phyloP scores from a whole-genome alignment of 1,140 invertebrate genomes.

The Anadara kagoshimensis region DNA sequence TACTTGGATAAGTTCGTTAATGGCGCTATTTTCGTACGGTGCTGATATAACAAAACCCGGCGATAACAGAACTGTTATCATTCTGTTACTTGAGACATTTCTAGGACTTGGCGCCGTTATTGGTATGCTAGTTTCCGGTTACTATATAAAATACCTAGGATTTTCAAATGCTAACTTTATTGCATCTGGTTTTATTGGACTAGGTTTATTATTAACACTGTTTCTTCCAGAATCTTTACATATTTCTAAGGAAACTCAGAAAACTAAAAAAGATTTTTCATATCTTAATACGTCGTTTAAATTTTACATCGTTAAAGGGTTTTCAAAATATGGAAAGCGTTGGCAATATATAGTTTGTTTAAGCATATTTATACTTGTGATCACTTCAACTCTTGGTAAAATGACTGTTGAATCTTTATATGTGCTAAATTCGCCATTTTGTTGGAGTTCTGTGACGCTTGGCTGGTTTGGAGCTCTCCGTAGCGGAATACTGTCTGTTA shows the following conservation, averaged over 20 bases:
- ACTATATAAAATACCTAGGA: constrained; percentile 7
- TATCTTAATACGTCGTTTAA: too few species aligned
- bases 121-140: constrained; percentile 7
- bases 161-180: too few species aligned
- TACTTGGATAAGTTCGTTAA: neutral
- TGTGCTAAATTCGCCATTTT: constrained; percentile 33
- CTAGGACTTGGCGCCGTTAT: constrained; percentile 13
- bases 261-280: too few species aligned
- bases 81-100: constrained; percentile 1
- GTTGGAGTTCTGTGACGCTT: constrained; percentile 35
- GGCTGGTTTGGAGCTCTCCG: constrained; percentile 24
- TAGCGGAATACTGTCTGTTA: neutral
- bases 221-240: constrained; percentile 12
- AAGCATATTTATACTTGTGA: constrained; percentile 14
- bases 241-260: neutral
- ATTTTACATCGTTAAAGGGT: neutral
- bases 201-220: too few species aligned
- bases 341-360: constrained; percentile 24
- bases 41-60: constrained; percentile 26
- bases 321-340: neutral
- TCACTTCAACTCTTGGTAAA: constrained; percentile 5
- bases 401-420: constrained; percentile 23
- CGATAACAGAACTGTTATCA: constrained; percentile 9
- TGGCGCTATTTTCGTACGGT: constrained; percentile 9
- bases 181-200: too few species aligned